A percentile compares a stretch with the other conserved stretches of the same genome.
phyloP scores from a whole-genome alignment of 2,113 vertebrate species.

The Petrocephalus zakoni region DNA sequence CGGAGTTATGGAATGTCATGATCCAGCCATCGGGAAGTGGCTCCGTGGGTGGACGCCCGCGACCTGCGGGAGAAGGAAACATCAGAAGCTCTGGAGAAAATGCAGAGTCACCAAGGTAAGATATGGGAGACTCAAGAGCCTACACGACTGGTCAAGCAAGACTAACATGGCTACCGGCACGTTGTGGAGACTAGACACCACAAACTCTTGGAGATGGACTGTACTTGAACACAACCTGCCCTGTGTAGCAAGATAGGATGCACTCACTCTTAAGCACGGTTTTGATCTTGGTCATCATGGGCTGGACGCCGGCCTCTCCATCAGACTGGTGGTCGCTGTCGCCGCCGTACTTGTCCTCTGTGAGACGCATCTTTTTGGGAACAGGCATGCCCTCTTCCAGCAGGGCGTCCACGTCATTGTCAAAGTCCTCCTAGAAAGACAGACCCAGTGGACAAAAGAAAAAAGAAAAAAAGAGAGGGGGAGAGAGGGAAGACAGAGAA shows the following conservation, averaged over 20 bases:
- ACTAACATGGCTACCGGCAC: background rate
- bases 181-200: background rate
- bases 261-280: slow-evolving; percentile 97
- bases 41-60: slow-evolving; percentile 93
- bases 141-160: background rate
- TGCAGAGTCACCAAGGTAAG: background rate
- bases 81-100: background rate
- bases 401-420: slow-evolving; percentile 96
- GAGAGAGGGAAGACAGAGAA: slow-evolving; percentile 17
- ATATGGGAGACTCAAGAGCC: background rate
- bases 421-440: slow-evolving; percentile 94
- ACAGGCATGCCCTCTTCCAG: slow-evolving; percentile 93
- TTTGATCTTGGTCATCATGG: slow-evolving; percentile 99
- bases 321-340: slow-evolving; percentile 94
- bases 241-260: background rate
- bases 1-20: slow-evolving; percentile 99
- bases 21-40: slow-evolving; percentile 98
- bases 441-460: slow-evolving; percentile 43
- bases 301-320: slow-evolving; percentile 87
- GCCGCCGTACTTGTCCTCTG: slow-evolving; percentile 77
- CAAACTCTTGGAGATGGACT: background rate
- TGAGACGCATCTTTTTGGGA: slow-evolving; percentile 83
- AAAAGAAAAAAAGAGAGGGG: slow-evolving; percentile 22
- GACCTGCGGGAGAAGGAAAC: slow-evolving; percentile 63
- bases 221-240: background rate